Evolutionary conservation across 2,888 invertebrate species (phyloP).

Genomic region (Octonoba sinensis): DNA sequence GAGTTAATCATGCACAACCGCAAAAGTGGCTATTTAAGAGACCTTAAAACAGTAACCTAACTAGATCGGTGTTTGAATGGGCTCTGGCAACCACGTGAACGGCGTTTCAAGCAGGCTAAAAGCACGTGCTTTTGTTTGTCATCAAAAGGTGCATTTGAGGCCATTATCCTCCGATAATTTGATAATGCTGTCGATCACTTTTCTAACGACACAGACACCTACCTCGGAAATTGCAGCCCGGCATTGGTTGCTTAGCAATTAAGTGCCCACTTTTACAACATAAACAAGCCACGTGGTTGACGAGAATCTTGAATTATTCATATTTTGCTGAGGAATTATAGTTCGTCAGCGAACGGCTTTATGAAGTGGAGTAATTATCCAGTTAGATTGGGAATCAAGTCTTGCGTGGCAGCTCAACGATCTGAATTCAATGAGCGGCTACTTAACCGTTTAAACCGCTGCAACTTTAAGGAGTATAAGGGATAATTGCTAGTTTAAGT

Average conservation of each 20-base stretch:
- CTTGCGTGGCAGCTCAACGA: slow-evolving; percentile 23
- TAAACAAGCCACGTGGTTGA: slow-evolving; percentile 50
- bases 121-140: slow-evolving; percentile 14
- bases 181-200: slow-evolving; percentile 24
- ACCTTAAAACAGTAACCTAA: too few relatives aligned
- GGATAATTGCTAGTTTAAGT: slow-evolving; percentile 30
- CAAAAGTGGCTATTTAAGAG: too few relatives aligned
- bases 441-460: slow-evolving; percentile 26
- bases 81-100: too few relatives aligned
- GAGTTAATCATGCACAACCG: too few relatives aligned
- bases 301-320: slow-evolving; percentile 53
- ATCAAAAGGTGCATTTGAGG: not conserved
- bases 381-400: slow-evolving; percentile 44
- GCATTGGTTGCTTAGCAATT: slow-evolving; percentile 38
- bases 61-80: too few relatives aligned
- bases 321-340: slow-evolving; percentile 31
- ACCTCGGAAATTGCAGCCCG: slow-evolving; percentile 22
- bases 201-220: slow-evolving; percentile 20
- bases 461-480: slow-evolving; percentile 28
- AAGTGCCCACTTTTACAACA: slow-evolving; percentile 36
- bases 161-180: slow-evolving; percentile 13
- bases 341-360: slow-evolving; percentile 42
- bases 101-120: not conserved
- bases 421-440: slow-evolving; percentile 39
- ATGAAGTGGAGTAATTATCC: slow-evolving; percentile 50